Evolutionary conservation across 2,888 invertebrate species (phyloP), one percentile per base, ranked within the genome.

Genomic region (Romanomermis culicivorax): DNA sequence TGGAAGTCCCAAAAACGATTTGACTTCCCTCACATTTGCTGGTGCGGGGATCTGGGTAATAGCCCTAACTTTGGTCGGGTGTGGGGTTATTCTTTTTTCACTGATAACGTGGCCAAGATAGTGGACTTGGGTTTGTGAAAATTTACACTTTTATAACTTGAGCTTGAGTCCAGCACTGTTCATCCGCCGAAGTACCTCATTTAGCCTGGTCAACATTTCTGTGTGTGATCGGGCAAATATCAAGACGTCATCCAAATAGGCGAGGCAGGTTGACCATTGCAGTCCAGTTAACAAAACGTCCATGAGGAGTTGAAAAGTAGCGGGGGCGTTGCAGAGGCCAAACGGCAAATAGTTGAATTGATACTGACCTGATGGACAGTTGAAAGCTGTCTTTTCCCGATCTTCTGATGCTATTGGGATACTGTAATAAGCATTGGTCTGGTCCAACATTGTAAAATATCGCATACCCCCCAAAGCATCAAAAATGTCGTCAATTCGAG

Each of bases 41-140:
- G 51, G 51, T 23, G 29, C 36, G n/a, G 7, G 7, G 20, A 29
- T 30, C 20, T 4, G 7, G 4, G 20, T 11, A 17, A 54, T 48
- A 2, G 48, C 49, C 49, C 23, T 3, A 14, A 55, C 23, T 42
- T 55, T 55, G 2, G 2, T 26, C 20, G 36, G 51, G 52, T 45
- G 20, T 7, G 52, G 45, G 3, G 17, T 4, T 2, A 55, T n/a
- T 2, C 55, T 47, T 20, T 30, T 51, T 2, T 54, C 47, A 54
- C 65, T 63, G 0, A 72, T 64, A 0, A 66, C 42, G 53, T 66
- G 68, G 1, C 69, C 68, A 2, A 70, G 55, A 55, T 64, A 67
- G 42, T 60, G 59, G 1, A 70, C 29, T 26, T n/a, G 2, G 3
- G 2, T 20, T n/a, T 23, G 26, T 25, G 20, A 11, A 27, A 56